phyloP scores from a whole-genome alignment of 2,797 vertebrate species.

The Myotis findleyi region DNA sequence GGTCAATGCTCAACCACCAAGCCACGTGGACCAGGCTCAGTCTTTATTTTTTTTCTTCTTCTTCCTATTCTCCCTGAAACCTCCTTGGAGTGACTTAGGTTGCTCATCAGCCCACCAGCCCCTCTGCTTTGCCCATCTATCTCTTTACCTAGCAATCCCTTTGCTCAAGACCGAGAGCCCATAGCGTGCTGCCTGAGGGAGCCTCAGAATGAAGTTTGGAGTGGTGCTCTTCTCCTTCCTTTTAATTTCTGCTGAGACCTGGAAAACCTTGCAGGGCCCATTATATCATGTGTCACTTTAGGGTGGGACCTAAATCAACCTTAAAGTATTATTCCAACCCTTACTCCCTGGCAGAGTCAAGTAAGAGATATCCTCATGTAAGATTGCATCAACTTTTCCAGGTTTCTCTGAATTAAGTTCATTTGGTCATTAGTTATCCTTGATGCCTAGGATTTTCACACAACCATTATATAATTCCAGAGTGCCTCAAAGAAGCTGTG shows the following conservation, averaged over 20 bases:
- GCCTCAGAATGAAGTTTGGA: background rate
- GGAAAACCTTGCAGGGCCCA: background rate
- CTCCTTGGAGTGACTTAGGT: background rate
- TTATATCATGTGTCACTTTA: background rate
- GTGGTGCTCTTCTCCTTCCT: background rate
- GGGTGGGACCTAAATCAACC: background rate
- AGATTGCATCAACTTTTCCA: background rate
- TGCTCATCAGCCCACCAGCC: background rate
- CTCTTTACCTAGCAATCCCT: background rate
- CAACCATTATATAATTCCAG: background rate
- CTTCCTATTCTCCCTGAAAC: background rate
- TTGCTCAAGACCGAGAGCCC: conserved; percentile 1
- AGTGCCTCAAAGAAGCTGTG: background rate
- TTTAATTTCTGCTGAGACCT: conserved; percentile 7
- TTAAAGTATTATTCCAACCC: background rate
- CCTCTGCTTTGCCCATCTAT: background rate
- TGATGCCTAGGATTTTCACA: background rate
- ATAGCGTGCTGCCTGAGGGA: background rate
- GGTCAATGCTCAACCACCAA: too few relatives aligned
- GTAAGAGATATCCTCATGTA: background rate
- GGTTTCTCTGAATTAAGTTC: background rate
- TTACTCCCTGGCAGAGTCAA: background rate
- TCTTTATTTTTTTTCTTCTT: background rate
- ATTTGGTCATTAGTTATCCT: background rate
- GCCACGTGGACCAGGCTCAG: background rate